phyloP scores from a whole-genome alignment of 2,797 vertebrate species.

The Tachyglossus aculeatus region DNA sequence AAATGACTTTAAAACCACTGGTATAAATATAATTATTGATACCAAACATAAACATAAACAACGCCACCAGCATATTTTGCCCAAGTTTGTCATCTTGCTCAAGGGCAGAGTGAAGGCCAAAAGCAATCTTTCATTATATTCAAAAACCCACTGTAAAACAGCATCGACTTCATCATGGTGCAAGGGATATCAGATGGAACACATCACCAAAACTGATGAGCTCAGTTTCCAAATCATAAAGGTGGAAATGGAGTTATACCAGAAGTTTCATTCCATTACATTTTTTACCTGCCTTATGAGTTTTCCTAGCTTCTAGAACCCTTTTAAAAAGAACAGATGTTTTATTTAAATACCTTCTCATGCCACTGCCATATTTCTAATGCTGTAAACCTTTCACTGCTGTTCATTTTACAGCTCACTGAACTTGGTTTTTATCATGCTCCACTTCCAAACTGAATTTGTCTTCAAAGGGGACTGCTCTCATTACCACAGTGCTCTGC shows the following conservation, averaged over 20 bases:
- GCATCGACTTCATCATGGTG: not conserved
- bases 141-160: accelerated
- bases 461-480: not conserved
- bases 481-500: not conserved
- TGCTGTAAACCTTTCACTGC: constrained; percentile 3
- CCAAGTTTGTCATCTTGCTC: too few species aligned
- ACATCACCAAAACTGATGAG: accelerated
- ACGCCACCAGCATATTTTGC: too few species aligned
- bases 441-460: not conserved
- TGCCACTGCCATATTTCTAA: constrained; percentile 7
- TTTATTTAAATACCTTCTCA: not conserved
- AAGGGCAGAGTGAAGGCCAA: too few species aligned
- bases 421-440: constrained; percentile 11
- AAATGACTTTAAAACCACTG: too few species aligned
- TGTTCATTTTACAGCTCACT: constrained; percentile 34
- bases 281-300: not conserved
- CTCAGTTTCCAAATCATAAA: accelerated
- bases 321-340: not conserved
- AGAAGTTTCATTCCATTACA: accelerated
- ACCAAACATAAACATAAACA: too few species aligned
- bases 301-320: not conserved
- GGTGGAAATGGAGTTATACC: not conserved
- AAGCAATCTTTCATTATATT: too few species aligned
- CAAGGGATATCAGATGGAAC: accelerated
- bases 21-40: too few species aligned